Conservation (phyloP, 2,797 vertebrate genomes). For the Pygocentrus nattereri region DNA sequence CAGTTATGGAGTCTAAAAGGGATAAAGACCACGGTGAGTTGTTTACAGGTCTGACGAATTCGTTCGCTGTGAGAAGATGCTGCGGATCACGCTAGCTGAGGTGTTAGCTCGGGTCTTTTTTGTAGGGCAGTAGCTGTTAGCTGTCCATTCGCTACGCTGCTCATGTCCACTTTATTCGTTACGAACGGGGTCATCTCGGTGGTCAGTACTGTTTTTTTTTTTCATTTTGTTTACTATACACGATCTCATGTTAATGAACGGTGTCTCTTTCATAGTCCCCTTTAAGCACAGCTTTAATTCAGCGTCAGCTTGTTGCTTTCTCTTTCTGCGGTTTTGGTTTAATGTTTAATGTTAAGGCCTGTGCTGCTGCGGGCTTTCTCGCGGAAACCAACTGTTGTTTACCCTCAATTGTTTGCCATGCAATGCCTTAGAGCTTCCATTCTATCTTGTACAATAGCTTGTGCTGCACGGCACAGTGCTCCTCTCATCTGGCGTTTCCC, state of each 20-base stretch:
- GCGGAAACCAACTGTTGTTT: constrained; percentile 2
- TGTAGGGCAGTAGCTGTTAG: constrained; percentile 1
- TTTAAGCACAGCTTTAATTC: not conserved
- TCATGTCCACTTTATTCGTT: not conserved
- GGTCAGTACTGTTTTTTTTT: not conserved
- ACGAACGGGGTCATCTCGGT: not conserved
- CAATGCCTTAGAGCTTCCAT: not conserved
- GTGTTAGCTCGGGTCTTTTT: not conserved
- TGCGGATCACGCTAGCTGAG: not conserved
- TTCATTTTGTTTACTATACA: not conserved
- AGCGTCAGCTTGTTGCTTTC: not conserved
- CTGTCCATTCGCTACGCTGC: constrained; percentile 38
- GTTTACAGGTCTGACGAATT: not conserved
- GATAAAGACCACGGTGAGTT: constrained; percentile 81
- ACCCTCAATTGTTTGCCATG: not conserved
- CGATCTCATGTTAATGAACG: not conserved
- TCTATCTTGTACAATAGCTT: not conserved
- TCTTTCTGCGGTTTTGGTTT: not conserved
- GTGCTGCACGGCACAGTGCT: not conserved
- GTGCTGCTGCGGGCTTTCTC: not conserved
- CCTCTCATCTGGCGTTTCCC: not conserved
- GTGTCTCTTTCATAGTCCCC: not conserved
- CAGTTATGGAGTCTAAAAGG: constrained; percentile 79
- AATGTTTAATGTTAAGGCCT: constrained; percentile 11
- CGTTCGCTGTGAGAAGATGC: not conserved